These are phyloP conservation scores for Steinernema feltiae DNA, from an alignment of 1,140 invertebrate genomes.

Conservation along the genomic window DNA sequence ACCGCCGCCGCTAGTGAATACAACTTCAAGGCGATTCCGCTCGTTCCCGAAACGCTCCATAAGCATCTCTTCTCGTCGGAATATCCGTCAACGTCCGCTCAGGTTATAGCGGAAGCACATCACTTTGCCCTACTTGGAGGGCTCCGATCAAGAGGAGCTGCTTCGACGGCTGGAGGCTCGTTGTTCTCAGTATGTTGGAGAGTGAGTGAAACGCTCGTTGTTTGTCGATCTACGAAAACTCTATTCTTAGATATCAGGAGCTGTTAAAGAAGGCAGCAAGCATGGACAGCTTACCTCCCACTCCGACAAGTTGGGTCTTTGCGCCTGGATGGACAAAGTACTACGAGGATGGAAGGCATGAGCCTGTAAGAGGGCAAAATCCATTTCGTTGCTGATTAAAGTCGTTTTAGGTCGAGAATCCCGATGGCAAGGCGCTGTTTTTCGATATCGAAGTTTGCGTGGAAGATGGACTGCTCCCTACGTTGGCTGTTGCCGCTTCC, in stretches of 20 bases:
- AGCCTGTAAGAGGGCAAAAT: slow-evolving; percentile 7
- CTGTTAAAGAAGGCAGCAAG: background rate
- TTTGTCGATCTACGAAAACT: background rate
- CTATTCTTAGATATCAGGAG: background rate
- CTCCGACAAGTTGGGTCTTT: slow-evolving; percentile 66
- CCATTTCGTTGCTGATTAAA: background rate
- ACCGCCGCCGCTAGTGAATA: background rate
- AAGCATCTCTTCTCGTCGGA: background rate
- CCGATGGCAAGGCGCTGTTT: slow-evolving; percentile 72
- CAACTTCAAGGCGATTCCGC: background rate
- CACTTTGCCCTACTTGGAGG: background rate
- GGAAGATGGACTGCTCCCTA: slow-evolving; percentile 74
- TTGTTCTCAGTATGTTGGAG: background rate
- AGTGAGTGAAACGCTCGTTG: background rate
- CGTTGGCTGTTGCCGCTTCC: slow-evolving; percentile 81
- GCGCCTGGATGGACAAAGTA: slow-evolving; percentile 78
- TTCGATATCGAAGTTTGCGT: slow-evolving; percentile 95
- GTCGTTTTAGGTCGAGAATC: slow-evolving; percentile 56
- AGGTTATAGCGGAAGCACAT: background rate
- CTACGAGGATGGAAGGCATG: slow-evolving; percentile 45
- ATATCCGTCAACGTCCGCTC: background rate
- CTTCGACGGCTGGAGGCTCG: background rate
- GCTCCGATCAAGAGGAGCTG: background rate
- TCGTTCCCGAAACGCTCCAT: background rate
- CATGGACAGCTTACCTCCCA: background rate